Evolutionary conservation across 2,888 invertebrate genomes (phyloP), one percentile per base, ranked within the genome.

Genomic region (Pandemis cinnamomeana): DNA sequence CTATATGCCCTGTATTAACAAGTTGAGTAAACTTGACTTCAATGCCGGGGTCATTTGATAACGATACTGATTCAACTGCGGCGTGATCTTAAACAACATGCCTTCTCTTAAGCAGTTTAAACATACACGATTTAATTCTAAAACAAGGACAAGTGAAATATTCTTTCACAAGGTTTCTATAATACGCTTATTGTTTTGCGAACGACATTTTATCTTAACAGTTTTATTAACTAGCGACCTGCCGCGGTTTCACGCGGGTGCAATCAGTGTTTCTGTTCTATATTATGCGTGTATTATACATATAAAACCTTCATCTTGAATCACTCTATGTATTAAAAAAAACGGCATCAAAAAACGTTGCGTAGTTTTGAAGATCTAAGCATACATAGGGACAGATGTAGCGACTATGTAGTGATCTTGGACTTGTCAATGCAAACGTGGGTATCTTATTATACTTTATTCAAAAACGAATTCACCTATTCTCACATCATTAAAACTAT

Each of bases 21-120:
- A 87, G 89, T 88, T 87, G 87, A 85, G 82, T 85, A 88, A 89
- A 89, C 84, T 86, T 83, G 81, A 77, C 78, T 67, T 81, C 85
- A 86, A 84, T 83, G 85, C 79, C 88, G 86, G 88, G 88, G 89
- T 89, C 88, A 89, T 60, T 20, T 73, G 87, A 87, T 89, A 88
- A 85, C 84, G 80, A 81, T 78, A 79, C 76, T 75, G 81, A 84
- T 84, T 80, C 80, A 79, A 82, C 84, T 51, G 63, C 46, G 42
- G 48, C 41, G 6, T n/a, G 48, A n/a, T 69, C 69, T 58, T 48
- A 64, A 63, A 48, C 20, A 48, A 64, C 48, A 20, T 15, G 27
- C 8, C 20, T 53, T 15, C 58, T 58, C 15, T 55, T 11, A 53
- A 55, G 20, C 55, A 36, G 15, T 0, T 8, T 20, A 20, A 55